Percentiles rank a stretch among this genome's conserved stretches.
phyloP scores from a whole-genome alignment of 1,140 invertebrate species.

The Micrasema longulum region DNA sequence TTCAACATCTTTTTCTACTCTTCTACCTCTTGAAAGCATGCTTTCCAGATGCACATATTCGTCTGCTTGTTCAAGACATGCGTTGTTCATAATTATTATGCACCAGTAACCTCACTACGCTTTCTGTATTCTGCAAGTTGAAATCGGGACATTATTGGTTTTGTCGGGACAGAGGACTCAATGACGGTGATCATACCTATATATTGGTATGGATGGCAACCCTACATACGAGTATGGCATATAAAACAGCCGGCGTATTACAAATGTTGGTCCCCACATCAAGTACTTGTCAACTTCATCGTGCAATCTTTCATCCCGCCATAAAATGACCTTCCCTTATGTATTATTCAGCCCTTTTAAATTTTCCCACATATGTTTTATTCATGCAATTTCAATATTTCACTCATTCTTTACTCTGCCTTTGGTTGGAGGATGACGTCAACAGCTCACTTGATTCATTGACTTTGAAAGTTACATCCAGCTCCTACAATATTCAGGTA shows the following conservation, averaged over 20 bases:
- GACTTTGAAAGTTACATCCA: conserved; percentile 4
- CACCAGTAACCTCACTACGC: no score
- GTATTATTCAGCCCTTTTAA: conserved; percentile 8
- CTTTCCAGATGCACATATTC: no score
- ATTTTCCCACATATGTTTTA: neutral
- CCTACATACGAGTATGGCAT: neutral
- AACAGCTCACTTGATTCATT: neutral
- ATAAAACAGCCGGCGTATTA: neutral
- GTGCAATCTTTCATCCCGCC: neutral
- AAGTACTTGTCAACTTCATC: neutral
- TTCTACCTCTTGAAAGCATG: no score
- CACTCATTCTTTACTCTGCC: neutral
- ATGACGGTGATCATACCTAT: no score
- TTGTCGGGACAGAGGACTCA: no score
- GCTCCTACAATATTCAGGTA: no score
- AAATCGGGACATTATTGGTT: no score
- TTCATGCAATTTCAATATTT: neutral
- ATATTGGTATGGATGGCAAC: no score
- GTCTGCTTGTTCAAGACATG: no score
- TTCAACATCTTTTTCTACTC: no score
- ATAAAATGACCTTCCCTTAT: neutral
- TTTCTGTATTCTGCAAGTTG: neutral
- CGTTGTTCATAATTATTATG: no score
- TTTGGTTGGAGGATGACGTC: neutral
- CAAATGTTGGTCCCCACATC: neutral